Percentiles rank a stretch among this genome's conserved stretches.
Conservation (phyloP, 2,888 invertebrate genomes). For the Tetranychus piercei region DNA sequence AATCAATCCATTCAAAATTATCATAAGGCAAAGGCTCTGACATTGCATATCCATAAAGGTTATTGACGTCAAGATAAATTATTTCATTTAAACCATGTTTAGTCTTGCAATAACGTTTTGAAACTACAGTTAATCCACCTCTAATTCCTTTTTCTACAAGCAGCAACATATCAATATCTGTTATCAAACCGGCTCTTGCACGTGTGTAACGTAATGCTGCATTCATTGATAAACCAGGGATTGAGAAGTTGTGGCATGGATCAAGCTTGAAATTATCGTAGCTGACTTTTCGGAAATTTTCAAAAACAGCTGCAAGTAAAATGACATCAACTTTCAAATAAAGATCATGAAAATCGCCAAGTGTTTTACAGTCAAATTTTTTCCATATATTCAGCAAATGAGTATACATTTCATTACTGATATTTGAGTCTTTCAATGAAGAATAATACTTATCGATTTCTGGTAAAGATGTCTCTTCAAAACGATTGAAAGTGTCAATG, state of each 20-base stretch:
- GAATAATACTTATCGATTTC: background rate
- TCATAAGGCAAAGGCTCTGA: conserved; percentile 15
- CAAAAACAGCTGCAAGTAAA: background rate
- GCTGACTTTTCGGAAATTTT: background rate
- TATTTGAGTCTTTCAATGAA: background rate
- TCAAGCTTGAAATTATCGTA: background rate
- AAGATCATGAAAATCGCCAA: background rate
- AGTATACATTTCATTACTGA: background rate
- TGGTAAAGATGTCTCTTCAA: background rate
- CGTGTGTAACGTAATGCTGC: background rate
- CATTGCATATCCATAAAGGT: conserved; percentile 9
- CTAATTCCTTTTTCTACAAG: conserved; percentile 7
- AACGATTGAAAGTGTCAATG: background rate
- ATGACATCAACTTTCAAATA: background rate
- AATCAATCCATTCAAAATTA: conserved; percentile 18
- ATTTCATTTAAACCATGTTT: background rate
- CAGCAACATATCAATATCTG: background rate
- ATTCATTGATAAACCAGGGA: background rate
- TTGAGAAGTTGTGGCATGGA: background rate
- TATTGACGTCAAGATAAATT: conserved; percentile 2
- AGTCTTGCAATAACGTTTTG: conserved; percentile 11
- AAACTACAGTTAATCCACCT: conserved; percentile 6
- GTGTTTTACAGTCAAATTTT: background rate
- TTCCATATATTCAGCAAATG: background rate
- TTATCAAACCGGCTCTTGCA: background rate